Percentiles rank a stretch among this genome's conserved stretches.
Conservation (phyloP, 2,113 vertebrate genomes). For the Bungarus multicinctus region DNA sequence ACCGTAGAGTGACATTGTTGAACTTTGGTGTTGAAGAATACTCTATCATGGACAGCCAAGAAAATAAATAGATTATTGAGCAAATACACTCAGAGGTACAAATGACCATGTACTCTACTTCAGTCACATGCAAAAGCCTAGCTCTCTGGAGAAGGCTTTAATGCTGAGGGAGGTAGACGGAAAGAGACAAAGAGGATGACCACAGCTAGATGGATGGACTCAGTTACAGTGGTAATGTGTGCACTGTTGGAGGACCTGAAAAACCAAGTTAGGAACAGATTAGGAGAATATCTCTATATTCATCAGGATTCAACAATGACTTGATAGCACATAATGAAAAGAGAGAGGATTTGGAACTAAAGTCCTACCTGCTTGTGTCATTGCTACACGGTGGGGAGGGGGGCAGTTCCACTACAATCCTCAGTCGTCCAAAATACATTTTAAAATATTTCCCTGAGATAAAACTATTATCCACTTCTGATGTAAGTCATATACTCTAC, state of each 20-base stretch:
- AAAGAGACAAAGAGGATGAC: background rate
- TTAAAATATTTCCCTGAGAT: background rate
- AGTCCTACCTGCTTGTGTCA: background rate
- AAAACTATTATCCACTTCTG: background rate
- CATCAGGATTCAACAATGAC: background rate
- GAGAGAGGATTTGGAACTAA: background rate
- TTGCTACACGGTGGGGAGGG: background rate
- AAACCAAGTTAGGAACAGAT: background rate
- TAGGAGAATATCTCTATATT: background rate
- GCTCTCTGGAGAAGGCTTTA: background rate
- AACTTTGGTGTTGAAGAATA: background rate
- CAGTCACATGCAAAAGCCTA: background rate
- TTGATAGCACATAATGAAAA: background rate
- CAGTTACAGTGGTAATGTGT: background rate
- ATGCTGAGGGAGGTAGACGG: background rate
- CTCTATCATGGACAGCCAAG: background rate
- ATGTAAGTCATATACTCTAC: background rate
- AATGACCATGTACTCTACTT: background rate
- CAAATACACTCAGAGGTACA: background rate
- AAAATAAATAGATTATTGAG: background rate
- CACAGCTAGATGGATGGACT: background rate
- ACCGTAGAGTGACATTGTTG: background rate
- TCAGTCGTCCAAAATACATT: background rate
- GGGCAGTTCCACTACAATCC: background rate
- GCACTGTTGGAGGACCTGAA: background rate